Percentiles rank a stretch among this genome's conserved stretches.
Conservation (phyloP, 2,113 vertebrate species). For the Macquaria australasica region DNA sequence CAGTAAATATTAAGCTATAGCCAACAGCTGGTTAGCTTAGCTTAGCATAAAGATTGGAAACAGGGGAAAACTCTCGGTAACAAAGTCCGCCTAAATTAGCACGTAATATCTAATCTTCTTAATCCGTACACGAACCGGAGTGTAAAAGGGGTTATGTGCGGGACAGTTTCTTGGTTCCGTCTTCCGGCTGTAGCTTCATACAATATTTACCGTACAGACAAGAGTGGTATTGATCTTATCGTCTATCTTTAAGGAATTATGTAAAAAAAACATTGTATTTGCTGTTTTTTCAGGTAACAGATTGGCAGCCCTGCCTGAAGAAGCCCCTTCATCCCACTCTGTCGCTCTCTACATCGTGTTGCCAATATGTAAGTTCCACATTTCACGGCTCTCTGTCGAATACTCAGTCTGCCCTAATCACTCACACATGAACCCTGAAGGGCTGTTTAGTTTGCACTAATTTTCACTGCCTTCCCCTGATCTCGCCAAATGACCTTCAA, state of each 20-base stretch:
- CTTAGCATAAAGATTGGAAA: background rate
- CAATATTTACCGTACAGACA: background rate
- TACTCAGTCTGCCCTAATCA: background rate
- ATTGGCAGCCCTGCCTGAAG: constrained; percentile 28
- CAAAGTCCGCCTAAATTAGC: background rate
- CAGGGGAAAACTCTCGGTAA: background rate
- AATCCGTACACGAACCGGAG: background rate
- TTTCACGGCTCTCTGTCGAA: background rate
- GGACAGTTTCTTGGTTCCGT: too few species aligned
- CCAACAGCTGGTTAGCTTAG: background rate
- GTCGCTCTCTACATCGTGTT: constrained; percentile 84
- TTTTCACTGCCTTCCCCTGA: background rate
- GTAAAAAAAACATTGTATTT: background rate
- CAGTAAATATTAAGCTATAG: background rate
- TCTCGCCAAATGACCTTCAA: background rate
- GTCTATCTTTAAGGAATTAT: background rate
- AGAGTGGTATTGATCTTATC: background rate
- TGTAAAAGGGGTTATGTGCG: background rate
- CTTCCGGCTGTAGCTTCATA: background rate
- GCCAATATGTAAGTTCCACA: constrained; percentile 84
- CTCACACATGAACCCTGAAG: background rate
- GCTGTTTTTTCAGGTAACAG: constrained; percentile 51
- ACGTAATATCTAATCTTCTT: background rate
- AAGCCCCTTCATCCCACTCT: constrained; percentile 53
- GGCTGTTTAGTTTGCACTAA: background rate